Evolutionary conservation across 2,888 invertebrate genomes (phyloP), one percentile per base, ranked within the genome.

Genomic region (Drosophila bunnanda): DNA sequence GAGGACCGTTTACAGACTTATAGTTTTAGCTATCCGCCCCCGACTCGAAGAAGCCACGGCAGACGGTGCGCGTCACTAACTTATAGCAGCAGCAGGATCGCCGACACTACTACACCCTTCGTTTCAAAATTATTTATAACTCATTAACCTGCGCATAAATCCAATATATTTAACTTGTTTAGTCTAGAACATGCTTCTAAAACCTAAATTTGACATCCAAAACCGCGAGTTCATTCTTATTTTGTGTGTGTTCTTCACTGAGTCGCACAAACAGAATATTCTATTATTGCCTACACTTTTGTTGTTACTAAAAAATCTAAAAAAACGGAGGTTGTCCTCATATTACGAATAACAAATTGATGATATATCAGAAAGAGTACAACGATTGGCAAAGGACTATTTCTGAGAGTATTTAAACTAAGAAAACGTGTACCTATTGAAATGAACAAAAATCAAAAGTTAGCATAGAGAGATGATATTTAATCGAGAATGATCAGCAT

Each of bases 1-100:
- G 83, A 76, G 87, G 86, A 78, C 92, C 92, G 44, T 91, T 92
- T 67, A 92, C 92, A 41, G 92, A 92, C 81, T 92, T 92, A 91
- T 92, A 92, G 91, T 92, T 90, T 76, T 90, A 91, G 88, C 90
- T 82, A 81, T 75, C 60, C 30, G 75, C 60, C 43, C 9, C 20
- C 54, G 48, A 25, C 28, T 12, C 44, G 22, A 20, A 30, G 13
- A 30, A 20, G 50, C 48, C 30, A 17, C 41, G 28, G n/a, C 59
- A 38, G 36, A 44, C 56, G 15, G 41, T 88, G 58, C 86, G 91
- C 55, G 89, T 90, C 57, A 90, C 91, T 38, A 83, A 90, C 64
- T 90, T 90, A 82, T 90, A 82, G 84, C 88, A 83, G 60, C 88
- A 83, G 57, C 32, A 28, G 41, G 59, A 56, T 39, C 73, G 67